Evolutionary conservation across 37 sponge, comb jelly and placozoan genomes (phyloP), one percentile per base, ranked within the genome.

Genomic region (Theonella swinhoei): DNA sequence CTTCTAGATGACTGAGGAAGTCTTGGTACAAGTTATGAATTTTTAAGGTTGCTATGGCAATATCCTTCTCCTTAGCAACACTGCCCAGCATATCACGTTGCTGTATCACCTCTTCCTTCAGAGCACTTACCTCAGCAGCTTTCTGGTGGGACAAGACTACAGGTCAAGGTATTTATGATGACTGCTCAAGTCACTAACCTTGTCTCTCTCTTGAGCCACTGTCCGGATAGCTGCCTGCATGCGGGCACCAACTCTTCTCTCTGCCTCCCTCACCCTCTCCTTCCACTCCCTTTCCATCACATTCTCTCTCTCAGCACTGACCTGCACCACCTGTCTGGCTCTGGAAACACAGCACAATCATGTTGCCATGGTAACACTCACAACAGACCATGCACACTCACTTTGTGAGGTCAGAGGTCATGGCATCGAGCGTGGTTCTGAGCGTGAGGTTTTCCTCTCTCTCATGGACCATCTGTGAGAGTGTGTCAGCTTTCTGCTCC

Each of bases 41-140:
- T 37, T 63, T 40, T 25, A 87, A 64, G 20, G 74, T 65, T 29
- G 61, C 87, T 34, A 87, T 37, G 43, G 87, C 79, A 71, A 78
- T 32, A 58, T 86, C 87, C 71, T 75, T 66, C 24, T 76, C 77
- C n/a, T 41, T 54, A 59, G 35, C 35, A 9, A 78, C 9, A 8
- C 32, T 28, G 33, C 59, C 42, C 17, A 34, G 14, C 1, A 69
- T 34, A 14, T 33, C 14, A 0, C 24, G 11, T 32, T 39, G 60
- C 67, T 87, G 64, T 0, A 37, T n/a, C 17, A 76, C 19, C 36
- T 59, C 68, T 2, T 29, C 65, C 58, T 70, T 54, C 41, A 76
- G 62, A 7, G 75, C 61, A 3, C 54, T 60, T 39, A 81, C 63
- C 69, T 82, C 70, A 28, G 72, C 64, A 24, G 37, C 33, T 31